A percentile compares a stretch with the other conserved stretches of the same genome.
Evolutionary conservation across 2,888 invertebrate species (phyloP).

Genomic region (Cyaniris semiargus): DNA sequence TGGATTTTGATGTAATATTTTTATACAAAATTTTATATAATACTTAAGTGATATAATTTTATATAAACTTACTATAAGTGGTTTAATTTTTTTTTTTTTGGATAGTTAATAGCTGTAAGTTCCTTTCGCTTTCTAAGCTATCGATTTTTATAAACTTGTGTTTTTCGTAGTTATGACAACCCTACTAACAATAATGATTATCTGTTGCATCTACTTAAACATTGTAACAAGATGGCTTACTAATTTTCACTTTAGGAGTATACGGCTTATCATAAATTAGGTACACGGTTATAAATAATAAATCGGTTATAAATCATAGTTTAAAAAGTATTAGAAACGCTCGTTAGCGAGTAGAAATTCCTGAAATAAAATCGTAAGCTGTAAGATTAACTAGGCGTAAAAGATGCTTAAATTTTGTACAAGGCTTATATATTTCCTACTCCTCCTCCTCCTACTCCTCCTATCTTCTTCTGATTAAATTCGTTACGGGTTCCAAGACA

Average conservation of each 20-base stretch:
- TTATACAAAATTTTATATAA: no score
- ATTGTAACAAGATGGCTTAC: background rate
- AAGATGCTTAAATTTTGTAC: no score
- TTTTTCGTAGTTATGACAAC: background rate
- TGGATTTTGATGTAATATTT: background rate
- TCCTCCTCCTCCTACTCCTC: no score
- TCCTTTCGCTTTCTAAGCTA: no score
- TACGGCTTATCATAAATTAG: constrained; percentile 20
- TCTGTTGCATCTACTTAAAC: constrained; percentile 1
- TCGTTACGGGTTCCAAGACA: no score
- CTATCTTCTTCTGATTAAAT: no score
- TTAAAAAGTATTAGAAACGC: background rate
- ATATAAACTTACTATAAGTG: no score
- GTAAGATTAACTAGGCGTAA: background rate
- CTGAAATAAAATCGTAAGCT: background rate
- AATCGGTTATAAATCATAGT: background rate
- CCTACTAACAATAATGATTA: background rate
- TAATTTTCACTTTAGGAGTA: constrained; percentile 21
- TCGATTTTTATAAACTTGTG: no score
- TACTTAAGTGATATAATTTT: no score
- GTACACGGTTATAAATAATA: constrained; percentile 4
- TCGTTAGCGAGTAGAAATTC: background rate
- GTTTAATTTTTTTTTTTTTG: no score
- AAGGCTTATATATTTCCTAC: no score
- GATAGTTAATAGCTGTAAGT: no score